Evolutionary conservation across 2,113 vertebrate genomes (phyloP).

Genomic region (Hippocampus zosterae): DNA sequence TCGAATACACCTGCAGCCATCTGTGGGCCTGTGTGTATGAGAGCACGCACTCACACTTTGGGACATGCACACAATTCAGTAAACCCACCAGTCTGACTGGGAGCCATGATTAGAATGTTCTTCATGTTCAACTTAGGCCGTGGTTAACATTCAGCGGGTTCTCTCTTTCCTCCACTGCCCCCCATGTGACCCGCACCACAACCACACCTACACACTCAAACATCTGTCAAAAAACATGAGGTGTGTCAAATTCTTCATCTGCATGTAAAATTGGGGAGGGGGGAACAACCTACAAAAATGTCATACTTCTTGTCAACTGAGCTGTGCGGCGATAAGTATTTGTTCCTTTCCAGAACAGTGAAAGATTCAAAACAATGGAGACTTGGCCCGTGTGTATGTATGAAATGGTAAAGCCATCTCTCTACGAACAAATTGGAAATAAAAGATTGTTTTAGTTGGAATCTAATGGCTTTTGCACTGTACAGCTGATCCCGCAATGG

Average conservation of each 20-base stretch:
- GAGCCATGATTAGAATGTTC: constrained; percentile 66
- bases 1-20: constrained; percentile 39
- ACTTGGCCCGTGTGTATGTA: background rate
- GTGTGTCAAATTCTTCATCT: constrained; percentile 56
- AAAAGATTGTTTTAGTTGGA: background rate
- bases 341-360: constrained; percentile 8
- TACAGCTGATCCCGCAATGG: background rate
- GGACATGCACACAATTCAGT: constrained; percentile 23
- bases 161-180: constrained; percentile 16
- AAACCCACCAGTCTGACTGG: constrained; percentile 43
- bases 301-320: constrained; percentile 30
- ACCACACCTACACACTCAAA: background rate
- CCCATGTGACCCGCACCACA: background rate
- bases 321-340: constrained; percentile 36
- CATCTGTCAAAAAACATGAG: constrained; percentile 25
- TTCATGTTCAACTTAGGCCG: constrained; percentile 51
- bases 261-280: constrained; percentile 52
- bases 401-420: background rate
- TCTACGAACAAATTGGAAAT: background rate
- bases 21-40: background rate
- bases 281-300: constrained; percentile 46
- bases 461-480: background rate
- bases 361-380: background rate
- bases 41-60: constrained; percentile 8
- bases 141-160: constrained; percentile 49